These are phyloP conservation scores for Harmothoe impar DNA, from an alignment of 2,888 invertebrate genomes.

Conservation along the genomic window DNA sequence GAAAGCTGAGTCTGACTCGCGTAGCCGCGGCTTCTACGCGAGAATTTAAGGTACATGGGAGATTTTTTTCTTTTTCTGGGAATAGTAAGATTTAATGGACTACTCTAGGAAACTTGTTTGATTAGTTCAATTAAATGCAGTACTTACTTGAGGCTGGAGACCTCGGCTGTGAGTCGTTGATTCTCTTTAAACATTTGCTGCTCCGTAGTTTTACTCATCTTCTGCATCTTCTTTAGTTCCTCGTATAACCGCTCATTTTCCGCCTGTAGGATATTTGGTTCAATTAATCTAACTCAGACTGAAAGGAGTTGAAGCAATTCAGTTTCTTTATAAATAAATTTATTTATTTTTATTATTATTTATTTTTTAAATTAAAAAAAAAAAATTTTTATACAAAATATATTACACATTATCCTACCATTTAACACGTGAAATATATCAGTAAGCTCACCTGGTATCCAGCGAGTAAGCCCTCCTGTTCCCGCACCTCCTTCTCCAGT, in stretches of 20 bases:
- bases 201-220: constrained; percentile 78
- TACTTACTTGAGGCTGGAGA: constrained; percentile 77
- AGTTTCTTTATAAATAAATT: background rate
- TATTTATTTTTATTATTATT: background rate
- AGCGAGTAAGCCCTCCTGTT: constrained; percentile 80
- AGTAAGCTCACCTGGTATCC: constrained; percentile 74
- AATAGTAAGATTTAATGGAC: no score
- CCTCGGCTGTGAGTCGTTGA: constrained; percentile 78
- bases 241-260: constrained; percentile 82
- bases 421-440: no score
- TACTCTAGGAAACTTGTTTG: no score
- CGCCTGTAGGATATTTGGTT: constrained; percentile 67
- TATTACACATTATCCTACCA: no score
- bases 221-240: constrained; percentile 79
- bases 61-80: no score
- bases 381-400: no score
- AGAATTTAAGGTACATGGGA: no score
- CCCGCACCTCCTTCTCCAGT: constrained; percentile 79
- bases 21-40: no score
- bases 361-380: no score
- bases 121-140: background rate
- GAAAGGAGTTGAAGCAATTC: constrained; percentile 72
- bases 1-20: no score
- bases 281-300: no score
- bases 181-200: constrained; percentile 82